phyloP scores from a whole-genome alignment of 1,140 invertebrate species.

The Acromyrmex echinatior region DNA sequence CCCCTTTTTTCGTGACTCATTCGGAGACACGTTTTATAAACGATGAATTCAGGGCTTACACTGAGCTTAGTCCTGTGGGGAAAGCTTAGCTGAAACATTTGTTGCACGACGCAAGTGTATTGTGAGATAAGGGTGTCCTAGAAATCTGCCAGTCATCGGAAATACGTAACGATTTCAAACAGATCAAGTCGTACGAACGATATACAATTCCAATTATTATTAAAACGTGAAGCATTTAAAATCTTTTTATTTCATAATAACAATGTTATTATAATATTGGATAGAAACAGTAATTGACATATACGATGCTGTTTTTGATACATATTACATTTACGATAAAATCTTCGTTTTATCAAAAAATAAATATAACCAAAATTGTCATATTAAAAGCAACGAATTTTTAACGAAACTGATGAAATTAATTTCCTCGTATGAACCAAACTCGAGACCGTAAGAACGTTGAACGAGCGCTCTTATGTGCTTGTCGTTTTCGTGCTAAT shows the following conservation, averaged over 20 bases:
- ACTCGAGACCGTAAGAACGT: conserved; percentile 56
- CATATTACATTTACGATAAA: background rate
- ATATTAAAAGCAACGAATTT: background rate
- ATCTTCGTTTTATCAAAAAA: background rate
- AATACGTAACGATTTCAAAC: background rate
- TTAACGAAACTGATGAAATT: conserved; percentile 31
- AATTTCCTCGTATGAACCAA: conserved; percentile 40
- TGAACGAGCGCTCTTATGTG: background rate
- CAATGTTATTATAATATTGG: background rate
- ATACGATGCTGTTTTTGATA: background rate
- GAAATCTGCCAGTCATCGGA: conserved; percentile 23
- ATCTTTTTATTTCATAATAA: background rate
- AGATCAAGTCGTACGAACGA: background rate
- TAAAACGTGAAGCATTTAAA: background rate
- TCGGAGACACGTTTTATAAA: conserved; percentile 21
- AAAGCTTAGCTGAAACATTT: conserved; percentile 37
- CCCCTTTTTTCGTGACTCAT: conserved; percentile 73
- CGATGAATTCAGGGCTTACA: conserved; percentile 1
- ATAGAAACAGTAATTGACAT: background rate
- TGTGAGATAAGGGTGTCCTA: background rate
- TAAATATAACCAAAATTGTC: background rate
- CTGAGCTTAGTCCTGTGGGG: conserved; percentile 29
- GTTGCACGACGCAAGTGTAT: conserved; percentile 25
- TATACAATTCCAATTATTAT: background rate
- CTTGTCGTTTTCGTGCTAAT: conserved; percentile 8